These are phyloP conservation scores for Hippopotamus amphibius DNA, from an alignment of 2,113 vertebrate genomes.

Conservation along the genomic window DNA sequence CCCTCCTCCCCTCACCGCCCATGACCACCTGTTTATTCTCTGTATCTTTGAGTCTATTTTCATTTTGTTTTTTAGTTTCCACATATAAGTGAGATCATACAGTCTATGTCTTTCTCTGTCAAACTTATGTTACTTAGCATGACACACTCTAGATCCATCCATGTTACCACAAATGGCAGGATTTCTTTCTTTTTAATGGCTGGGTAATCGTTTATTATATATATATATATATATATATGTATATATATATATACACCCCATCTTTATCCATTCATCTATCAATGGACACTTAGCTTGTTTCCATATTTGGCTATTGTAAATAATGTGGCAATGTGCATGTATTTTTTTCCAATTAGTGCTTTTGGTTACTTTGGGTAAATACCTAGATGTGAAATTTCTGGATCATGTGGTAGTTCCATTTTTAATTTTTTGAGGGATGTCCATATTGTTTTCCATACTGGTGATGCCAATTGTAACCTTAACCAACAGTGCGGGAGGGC, in stretches of 20 bases:
- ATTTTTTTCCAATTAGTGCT: neutral
- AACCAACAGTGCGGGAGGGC: neutral
- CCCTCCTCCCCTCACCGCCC: neutral
- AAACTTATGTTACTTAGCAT: neutral
- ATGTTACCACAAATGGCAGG: neutral
- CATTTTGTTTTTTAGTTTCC: neutral
- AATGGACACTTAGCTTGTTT: neutral
- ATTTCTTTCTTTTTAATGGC: neutral
- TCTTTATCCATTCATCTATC: neutral
- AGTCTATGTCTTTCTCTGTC: neutral
- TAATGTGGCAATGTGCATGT: neutral
- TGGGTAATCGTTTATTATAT: neutral
- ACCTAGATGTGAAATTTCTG: neutral
- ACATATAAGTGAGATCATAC: neutral
- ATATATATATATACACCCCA: neutral
- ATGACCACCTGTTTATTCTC: neutral
- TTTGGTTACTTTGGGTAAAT: neutral
- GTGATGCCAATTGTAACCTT: accelerated
- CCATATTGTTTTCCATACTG: neutral
- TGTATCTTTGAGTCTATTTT: neutral
- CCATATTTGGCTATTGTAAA: neutral
- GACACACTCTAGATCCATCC: neutral
- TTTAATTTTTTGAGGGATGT: neutral
- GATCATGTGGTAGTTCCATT: neutral
- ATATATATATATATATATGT: no score